Percentiles rank a stretch among this genome's conserved stretches.
These are phyloP conservation scores for Podargus strigoides DNA, from an alignment of 2,797 vertebrate genomes.

Conservation along the genomic window DNA sequence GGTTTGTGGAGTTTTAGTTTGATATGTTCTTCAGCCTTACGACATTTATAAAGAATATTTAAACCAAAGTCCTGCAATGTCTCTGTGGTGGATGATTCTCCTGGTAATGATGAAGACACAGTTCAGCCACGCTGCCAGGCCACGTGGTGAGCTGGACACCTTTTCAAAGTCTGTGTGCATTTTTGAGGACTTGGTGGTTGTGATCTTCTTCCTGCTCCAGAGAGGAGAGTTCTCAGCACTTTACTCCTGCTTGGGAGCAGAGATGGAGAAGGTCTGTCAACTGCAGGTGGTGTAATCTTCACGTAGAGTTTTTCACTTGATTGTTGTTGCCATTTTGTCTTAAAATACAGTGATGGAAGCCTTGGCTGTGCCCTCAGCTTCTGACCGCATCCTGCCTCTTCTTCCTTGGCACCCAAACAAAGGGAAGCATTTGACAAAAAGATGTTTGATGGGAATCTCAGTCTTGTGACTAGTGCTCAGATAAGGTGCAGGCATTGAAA, in stretches of 20 bases:
- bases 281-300: background rate
- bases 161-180: background rate
- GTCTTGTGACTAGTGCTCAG: slow-evolving; percentile 5
- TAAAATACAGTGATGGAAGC: background rate
- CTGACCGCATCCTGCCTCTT: background rate
- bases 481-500: slow-evolving; percentile 13
- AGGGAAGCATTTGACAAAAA: slow-evolving; percentile 12
- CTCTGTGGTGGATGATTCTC: background rate
- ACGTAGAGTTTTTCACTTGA: background rate
- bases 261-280: background rate
- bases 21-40: background rate
- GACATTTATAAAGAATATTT: background rate
- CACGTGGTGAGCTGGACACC: background rate
- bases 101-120: background rate
- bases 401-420: background rate
- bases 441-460: background rate
- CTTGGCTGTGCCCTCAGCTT: background rate
- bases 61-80: background rate
- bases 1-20: background rate
- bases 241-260: background rate
- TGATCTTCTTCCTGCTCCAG: background rate
- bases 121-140: rapidly evolving
- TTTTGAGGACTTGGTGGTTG: background rate
- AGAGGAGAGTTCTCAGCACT: background rate
- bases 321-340: background rate